A percentile compares a stretch with the other conserved stretches of the same genome.
phyloP scores from a whole-genome alignment of 2,888 invertebrate genomes.

The Schizaphis graminum region DNA sequence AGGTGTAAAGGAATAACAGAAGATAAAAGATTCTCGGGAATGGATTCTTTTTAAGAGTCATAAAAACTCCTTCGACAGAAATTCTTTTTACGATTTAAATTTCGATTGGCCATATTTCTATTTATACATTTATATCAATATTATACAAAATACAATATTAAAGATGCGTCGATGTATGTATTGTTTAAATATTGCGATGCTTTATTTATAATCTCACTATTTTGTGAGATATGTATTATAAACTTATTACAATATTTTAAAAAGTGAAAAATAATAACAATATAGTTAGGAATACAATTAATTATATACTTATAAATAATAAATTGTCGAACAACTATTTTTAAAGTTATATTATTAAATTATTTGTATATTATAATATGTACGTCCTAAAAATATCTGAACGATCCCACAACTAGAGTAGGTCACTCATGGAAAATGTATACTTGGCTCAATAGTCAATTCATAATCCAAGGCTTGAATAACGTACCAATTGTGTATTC shows the following conservation, averaged over 20 bases:
- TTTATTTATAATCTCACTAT: not conserved
- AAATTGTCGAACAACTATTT: not conserved
- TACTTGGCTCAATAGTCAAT: not conserved
- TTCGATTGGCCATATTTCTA: not conserved
- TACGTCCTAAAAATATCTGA: constrained; percentile 9
- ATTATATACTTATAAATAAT: not conserved
- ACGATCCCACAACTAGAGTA: not conserved
- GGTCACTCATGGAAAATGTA: not conserved
- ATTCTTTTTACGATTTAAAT: not conserved
- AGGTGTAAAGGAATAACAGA: not conserved
- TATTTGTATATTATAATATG: not conserved
- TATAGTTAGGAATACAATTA: not conserved
- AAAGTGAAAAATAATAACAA: not conserved
- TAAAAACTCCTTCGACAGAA: not conserved
- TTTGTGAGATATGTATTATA: not conserved
- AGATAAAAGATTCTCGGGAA: not conserved
- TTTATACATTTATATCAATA: not conserved
- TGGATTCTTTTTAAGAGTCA: not conserved
- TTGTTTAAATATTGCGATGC: not conserved
- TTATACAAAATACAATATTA: not conserved
- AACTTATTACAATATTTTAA: not conserved
- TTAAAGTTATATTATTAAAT: not conserved
- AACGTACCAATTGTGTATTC: not conserved
- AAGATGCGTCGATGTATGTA: not conserved
- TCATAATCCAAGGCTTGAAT: not conserved